phyloP scores from a whole-genome alignment of 2,888 invertebrate genomes.

The Homarus gammarus region DNA sequence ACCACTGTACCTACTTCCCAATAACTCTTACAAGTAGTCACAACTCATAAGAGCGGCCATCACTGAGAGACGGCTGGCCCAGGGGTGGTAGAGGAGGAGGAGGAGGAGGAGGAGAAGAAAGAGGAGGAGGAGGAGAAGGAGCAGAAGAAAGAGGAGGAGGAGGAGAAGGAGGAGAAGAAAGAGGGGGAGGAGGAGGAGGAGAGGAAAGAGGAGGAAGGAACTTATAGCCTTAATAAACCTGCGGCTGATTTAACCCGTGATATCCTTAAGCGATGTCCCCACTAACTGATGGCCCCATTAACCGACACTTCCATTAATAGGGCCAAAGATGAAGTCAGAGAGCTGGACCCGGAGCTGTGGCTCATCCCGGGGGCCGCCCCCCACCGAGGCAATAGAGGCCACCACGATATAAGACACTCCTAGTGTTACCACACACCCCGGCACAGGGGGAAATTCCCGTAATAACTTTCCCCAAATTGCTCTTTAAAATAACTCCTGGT shows the following conservation, averaged over 20 bases:
- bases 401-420: not conserved
- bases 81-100: not conserved
- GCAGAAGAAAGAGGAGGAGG: not conserved
- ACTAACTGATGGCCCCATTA: not conserved
- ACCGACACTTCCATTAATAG: not conserved
- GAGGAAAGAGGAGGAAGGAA: not conserved
- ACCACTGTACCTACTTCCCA: too few species aligned
- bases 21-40: too few species aligned
- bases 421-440: not conserved
- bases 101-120: too few species aligned
- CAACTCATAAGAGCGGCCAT: too few species aligned
- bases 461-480: not conserved
- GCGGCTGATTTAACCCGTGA: not conserved
- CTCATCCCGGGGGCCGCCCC: too few species aligned
- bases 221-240: not conserved
- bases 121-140: not conserved
- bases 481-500: not conserved
- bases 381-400: too few species aligned
- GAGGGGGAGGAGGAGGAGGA: slow-evolving; percentile 22
- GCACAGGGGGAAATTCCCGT: not conserved
- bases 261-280: not conserved
- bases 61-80: not conserved
- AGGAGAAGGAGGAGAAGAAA: not conserved
- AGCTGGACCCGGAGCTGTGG: not conserved
- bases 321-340: not conserved